Conservation (phyloP, 2,797 vertebrate species). For the Mus spretus region DNA sequence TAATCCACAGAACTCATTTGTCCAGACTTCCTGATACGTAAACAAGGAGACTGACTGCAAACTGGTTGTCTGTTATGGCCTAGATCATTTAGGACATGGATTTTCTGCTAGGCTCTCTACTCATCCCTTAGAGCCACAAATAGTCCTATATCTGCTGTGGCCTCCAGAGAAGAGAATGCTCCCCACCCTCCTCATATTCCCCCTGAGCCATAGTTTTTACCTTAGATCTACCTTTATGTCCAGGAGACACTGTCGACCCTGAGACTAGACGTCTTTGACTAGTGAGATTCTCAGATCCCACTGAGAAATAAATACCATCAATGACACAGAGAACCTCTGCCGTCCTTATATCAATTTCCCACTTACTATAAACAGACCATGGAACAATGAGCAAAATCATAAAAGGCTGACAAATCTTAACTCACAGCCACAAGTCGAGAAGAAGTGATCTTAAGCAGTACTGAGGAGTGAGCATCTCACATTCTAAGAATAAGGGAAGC, state of each 20-base stretch:
- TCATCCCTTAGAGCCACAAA: too few species aligned
- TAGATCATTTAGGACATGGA: background rate
- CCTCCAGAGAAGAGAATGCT: background rate
- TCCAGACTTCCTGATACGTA: accelerated
- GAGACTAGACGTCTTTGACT: background rate
- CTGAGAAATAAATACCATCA: background rate
- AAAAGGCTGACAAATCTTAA: background rate
- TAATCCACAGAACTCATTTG: accelerated
- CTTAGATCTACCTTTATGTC: background rate
- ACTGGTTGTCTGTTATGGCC: background rate
- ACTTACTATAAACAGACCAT: background rate
- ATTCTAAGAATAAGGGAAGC: background rate
- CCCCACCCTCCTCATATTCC: background rate
- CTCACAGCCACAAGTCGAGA: background rate
- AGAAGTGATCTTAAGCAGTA: background rate
- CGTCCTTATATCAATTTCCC: background rate
- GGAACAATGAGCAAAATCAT: background rate
- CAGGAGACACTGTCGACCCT: background rate
- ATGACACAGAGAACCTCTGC: background rate
- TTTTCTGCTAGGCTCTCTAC: background rate
- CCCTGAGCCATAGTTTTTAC: background rate
- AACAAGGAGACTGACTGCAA: background rate
- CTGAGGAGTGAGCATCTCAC: background rate
- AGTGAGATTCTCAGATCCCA: background rate
- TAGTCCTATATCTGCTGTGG: too few species aligned